Evolutionary conservation across 2,888 invertebrate species (phyloP), one percentile per base, ranked within the genome.

Genomic region (Lamproptera curius): DNA sequence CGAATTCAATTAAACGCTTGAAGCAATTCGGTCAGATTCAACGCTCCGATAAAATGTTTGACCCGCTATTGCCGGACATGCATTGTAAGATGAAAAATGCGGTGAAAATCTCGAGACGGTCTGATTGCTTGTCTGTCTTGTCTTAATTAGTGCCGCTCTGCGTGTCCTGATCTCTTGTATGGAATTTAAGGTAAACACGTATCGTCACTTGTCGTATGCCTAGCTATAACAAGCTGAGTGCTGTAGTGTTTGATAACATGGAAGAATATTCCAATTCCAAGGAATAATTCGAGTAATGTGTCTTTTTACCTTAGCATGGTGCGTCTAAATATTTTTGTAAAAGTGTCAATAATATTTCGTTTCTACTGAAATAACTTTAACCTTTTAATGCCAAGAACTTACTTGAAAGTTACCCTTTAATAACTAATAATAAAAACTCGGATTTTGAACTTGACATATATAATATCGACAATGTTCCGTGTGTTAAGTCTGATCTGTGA

Each of bases 61-160:
- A 28, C 26, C 36, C 14, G 33, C 23, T 41, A 15, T 2, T 34
- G 26, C 11, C 48, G 42, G 48, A 48, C 36, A 11, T 20, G 14
- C 17, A 46, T 15, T 28, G 41, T 36, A 39, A 34, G 16, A 15
- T 13, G 17, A 48, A 48, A 42, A 42, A 47, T 37, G 41, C 38
- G 33, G 11, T 31, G 36, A 34, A 47, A 43, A 42, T 38, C 6
- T 34, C 13, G 33, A n/a, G 14, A 13, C 4, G 17, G 33, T 33
- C 23, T 33, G 31, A 48, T 42, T 35, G 48, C 39, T 38, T 38
- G 31, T 31, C 38, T 38, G 11, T 41, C 31, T 9, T 11, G 23
- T 16, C 15, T 36, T 41, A 20, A 42, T 48, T 38, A 33, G 20
- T 37, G 34, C 42, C 17, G 42, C 38, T 23, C n/a, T n/a, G n/a